Evolutionary conservation across 2,113 vertebrate genomes (phyloP), one percentile per base, ranked within the genome.

Genomic region (Ageneiosus marmoratus): DNA sequence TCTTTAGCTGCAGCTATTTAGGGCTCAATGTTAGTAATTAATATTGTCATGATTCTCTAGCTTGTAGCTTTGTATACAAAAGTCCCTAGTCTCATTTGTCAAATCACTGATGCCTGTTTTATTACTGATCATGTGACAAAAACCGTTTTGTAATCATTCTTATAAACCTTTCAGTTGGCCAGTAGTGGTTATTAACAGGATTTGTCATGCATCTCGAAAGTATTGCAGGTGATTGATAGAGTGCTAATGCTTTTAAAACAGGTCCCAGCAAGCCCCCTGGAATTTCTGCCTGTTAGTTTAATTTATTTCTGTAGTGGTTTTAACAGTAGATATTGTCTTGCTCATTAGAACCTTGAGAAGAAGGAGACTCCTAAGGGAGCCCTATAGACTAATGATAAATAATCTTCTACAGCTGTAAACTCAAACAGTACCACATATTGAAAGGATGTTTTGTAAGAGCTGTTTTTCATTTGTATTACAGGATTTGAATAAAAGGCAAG

Each of bases 401-500:
- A 24, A 5, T 34, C 6, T 65, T 34, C 6, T 65, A 34, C 6
- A 65, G 20, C 32, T 32, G 15, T 62, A n/a, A 70, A 44, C 11
- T 44, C 37, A 70, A 37, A 67, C 18, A 22, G 9, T 24, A 48
- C 70, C 10, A 27, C 20, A 51, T 9, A 1, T 29, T 55, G 50
- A 22, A 73, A 8, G 24, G 11, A 73, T 73, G 44, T 48, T 8
- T 4, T 9, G 27, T 53, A 32, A 0, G 10, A 55, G 18, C 70
- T 53, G 16, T 75, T 75, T 53, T 67, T 1, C 69, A 16, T 67
- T 77, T 82, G n/a, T 84, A 4, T 67, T 80, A 55, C 29, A 99
- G 97, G 97, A 99, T 93, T 94, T 99, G 86, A 98, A 96, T 88
- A 99, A 98, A 93, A 97, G 96, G n/a, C 97, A 97, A 91, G 97